These are phyloP conservation scores for Trilocha varians DNA, from an alignment of 2,888 invertebrate species.

Conservation along the genomic window DNA sequence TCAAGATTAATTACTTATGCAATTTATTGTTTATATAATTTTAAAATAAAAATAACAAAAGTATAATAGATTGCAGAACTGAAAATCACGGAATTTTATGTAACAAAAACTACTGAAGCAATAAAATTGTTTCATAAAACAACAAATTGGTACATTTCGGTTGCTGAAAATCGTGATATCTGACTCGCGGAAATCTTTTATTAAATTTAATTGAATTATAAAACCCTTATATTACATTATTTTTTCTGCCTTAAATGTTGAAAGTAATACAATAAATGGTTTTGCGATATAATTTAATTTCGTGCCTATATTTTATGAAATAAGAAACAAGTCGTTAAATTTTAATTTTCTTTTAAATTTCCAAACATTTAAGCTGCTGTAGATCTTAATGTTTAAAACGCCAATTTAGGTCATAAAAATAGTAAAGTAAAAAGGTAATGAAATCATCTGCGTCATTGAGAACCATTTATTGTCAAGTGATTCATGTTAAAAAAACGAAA, in stretches of 20 bases:
- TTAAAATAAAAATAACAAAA: slow-evolving; percentile 3
- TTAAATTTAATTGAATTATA: not conserved
- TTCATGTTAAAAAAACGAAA: slow-evolving; percentile 4
- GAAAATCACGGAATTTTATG: slow-evolving; percentile 4
- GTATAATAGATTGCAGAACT: slow-evolving; percentile 2
- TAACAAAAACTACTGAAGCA: slow-evolving; percentile 5
- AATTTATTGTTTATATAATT: no score
- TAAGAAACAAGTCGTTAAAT: no score
- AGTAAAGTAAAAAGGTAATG: slow-evolving; percentile 14
- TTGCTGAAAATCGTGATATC: not conserved
- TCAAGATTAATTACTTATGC: no score
- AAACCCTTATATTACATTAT: no score
- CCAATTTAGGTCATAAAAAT: not conserved
- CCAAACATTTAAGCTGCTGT: no score
- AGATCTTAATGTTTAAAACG: not conserved
- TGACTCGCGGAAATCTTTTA: not conserved
- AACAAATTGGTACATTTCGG: slow-evolving; percentile 1
- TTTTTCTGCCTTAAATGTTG: no score
- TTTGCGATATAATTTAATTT: no score
- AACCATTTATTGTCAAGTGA: slow-evolving; percentile 14
- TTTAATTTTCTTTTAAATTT: no score
- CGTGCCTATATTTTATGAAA: no score
- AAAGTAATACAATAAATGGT: no score
- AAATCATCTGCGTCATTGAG: slow-evolving; percentile 18
- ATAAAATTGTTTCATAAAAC: slow-evolving; percentile 6